A percentile compares a stretch with the other conserved stretches of the same genome.
phyloP scores from a whole-genome alignment of 2,113 vertebrate genomes.

The Fregetta grallaria region DNA sequence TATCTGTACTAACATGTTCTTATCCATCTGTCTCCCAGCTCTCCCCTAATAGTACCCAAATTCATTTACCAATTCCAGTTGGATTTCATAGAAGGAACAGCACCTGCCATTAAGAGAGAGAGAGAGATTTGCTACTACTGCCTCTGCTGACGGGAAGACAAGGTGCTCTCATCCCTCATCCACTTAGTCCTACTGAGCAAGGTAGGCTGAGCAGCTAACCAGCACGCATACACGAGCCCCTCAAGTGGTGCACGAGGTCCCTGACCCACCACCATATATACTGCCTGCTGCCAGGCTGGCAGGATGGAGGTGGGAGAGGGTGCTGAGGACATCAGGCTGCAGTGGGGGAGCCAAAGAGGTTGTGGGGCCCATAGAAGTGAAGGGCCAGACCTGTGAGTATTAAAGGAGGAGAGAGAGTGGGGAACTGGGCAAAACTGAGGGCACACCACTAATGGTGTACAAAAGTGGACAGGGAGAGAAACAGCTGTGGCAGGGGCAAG shows the following conservation, averaged over 20 bases:
- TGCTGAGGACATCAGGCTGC: not conserved
- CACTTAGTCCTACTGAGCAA: not conserved
- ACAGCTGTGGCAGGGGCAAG: not conserved
- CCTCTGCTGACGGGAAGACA: not conserved
- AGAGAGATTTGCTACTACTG: not conserved
- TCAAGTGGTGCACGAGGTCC: rapidly evolving
- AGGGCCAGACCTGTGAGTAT: not conserved
- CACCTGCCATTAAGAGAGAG: not conserved
- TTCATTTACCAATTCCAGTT: not conserved
- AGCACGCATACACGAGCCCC: rapidly evolving
- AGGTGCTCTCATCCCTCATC: not conserved
- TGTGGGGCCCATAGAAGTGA: not conserved
- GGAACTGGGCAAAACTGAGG: not conserved
- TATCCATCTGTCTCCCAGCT: not conserved
- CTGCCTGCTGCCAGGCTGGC: not conserved
- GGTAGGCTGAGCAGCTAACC: not conserved
- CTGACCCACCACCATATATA: not conserved
- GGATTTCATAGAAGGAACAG: not conserved
- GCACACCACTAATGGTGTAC: not conserved
- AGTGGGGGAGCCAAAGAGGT: not conserved
- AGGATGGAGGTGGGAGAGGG: not conserved
- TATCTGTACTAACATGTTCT: not conserved
- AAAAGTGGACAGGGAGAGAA: not conserved
- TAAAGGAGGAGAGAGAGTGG: not conserved
- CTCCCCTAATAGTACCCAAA: not conserved